Evolutionary conservation across 2,888 invertebrate genomes (phyloP).

Genomic region (Eupithecia inturbata): DNA sequence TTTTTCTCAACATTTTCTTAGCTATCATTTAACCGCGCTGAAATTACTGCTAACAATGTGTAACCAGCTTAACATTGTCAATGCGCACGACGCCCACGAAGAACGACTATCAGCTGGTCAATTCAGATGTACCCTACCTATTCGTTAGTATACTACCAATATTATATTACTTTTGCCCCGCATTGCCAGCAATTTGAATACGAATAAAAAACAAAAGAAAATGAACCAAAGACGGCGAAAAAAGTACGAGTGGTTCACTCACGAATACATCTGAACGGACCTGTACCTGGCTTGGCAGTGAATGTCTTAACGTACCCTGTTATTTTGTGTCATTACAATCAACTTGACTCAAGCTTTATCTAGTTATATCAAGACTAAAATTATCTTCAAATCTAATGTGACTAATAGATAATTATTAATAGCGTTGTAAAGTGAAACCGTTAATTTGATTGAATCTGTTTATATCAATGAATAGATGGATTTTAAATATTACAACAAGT

Average conservation of each 20-base stretch:
- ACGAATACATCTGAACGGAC: no score
- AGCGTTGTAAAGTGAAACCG: constrained; percentile 27
- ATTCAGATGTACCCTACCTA: no score
- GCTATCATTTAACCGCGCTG: neutral
- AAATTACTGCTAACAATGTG: neutral
- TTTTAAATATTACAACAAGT: neutral
- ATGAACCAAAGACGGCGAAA: no score
- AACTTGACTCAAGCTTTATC: neutral
- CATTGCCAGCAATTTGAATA: no score
- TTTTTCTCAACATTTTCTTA: neutral
- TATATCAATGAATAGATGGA: neutral
- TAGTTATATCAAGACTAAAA: neutral
- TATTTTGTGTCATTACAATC: neutral
- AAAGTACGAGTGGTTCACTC: no score
- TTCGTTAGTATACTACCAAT: no score
- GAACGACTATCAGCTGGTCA: no score
- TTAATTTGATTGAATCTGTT: constrained; percentile 44
- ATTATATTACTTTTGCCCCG: no score
- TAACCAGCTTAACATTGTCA: neutral
- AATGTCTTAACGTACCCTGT: neutral
- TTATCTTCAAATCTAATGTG: neutral
- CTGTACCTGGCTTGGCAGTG: no score
- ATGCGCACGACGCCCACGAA: no score
- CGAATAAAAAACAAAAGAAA: no score
- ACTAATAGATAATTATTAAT: neutral